These are phyloP conservation scores for Cynopterus sphinx DNA, from an alignment of 2,797 vertebrate genomes.

Conservation along the genomic window DNA sequence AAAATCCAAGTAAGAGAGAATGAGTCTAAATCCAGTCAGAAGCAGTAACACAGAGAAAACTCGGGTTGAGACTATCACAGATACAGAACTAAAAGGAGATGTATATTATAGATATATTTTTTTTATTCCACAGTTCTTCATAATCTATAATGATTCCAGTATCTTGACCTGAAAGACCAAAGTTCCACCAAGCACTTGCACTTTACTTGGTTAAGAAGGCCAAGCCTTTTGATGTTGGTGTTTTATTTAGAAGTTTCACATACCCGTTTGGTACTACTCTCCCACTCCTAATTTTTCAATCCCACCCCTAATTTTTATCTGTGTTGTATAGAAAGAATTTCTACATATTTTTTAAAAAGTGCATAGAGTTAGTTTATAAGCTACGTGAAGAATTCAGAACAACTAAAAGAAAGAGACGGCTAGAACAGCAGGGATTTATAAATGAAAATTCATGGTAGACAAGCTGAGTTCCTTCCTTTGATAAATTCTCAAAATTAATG, in stretches of 20 bases:
- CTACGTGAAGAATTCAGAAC: constrained; percentile 7
- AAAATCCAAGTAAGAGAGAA: not conserved
- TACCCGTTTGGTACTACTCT: not conserved
- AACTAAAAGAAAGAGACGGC: not conserved
- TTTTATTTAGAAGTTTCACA: not conserved
- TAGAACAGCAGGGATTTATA: constrained; percentile 63
- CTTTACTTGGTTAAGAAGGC: not conserved
- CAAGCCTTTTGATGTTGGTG: not conserved
- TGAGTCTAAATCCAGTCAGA: not conserved
- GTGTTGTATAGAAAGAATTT: not conserved
- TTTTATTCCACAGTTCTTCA: not conserved
- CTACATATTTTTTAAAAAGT: not conserved
- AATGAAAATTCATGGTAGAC: constrained; percentile 75
- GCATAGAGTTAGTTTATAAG: constrained; percentile 1
- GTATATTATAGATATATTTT: not conserved
- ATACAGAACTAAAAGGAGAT: not conserved
- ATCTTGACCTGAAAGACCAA: not conserved
- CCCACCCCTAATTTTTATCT: not conserved
- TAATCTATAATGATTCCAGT: not conserved
- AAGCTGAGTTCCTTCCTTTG: constrained; percentile 71
- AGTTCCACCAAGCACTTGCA: not conserved
- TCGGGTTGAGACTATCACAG: not conserved
- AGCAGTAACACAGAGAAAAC: not conserved
- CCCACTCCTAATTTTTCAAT: rapidly evolving
- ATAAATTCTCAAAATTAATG: constrained; percentile 78